Evolutionary conservation across 2,113 vertebrate genomes (phyloP).

Genomic region (Gadus chalcogrammus): DNA sequence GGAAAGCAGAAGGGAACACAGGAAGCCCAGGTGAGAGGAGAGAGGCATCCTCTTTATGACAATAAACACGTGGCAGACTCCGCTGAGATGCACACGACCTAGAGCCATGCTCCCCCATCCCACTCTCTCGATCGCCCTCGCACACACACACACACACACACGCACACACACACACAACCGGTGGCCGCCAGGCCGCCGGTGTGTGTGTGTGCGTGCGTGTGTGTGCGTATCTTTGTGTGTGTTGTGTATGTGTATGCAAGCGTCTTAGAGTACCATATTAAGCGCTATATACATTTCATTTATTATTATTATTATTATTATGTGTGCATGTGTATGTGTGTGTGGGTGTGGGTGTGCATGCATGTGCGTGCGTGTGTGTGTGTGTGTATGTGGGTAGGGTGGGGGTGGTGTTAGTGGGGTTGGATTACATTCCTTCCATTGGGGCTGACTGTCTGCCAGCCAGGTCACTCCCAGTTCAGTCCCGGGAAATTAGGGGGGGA

Average conservation of each 20-base stretch:
- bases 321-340: conserved; percentile 30
- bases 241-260: neutral
- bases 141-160: no score
- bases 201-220: neutral
- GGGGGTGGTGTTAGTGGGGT: conserved; percentile 50
- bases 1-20: neutral
- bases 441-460: conserved; percentile 58
- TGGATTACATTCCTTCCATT: conserved; percentile 78
- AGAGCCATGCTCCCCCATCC: no score
- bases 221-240: neutral
- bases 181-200: conserved; percentile 45
- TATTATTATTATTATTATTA: no score
- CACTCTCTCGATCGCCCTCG: conserved; percentile 1
- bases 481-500: conserved; percentile 67
- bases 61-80: conserved; percentile 2
- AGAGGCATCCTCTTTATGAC: conserved; percentile 3
- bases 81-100: neutral
- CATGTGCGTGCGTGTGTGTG: neutral
- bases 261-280: no score
- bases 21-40: neutral
- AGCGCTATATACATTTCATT: no score
- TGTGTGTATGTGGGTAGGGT: neutral
- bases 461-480: conserved; percentile 81
- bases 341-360: neutral
- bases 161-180: no score